Evolutionary conservation across 2,113 vertebrate genomes (phyloP), one percentile per base, ranked within the genome.

Genomic region (Dolichotis patagonum): DNA sequence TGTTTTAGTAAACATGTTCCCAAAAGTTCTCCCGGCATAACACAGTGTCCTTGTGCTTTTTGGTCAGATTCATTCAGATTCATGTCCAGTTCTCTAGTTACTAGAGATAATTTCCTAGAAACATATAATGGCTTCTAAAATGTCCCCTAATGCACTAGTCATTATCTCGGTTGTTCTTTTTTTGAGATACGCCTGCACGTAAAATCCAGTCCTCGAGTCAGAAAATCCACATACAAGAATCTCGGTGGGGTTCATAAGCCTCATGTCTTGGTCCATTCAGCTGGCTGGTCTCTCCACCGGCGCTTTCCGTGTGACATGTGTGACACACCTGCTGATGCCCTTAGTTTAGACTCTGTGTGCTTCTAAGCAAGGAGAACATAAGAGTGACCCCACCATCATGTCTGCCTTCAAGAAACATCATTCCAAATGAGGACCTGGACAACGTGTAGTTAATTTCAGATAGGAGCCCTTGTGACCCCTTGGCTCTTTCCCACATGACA

Each of bases 51-150:
- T 88, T 78, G 63, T 90, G 62, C 32, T 63, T 93, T 97, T 28
- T 49, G n/a, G 56, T 43, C 89, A 93, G 24, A 88, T 96, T 78
- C 78, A 30, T 80, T 91, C 52, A 88, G 28, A 85, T 91, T 96
- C 58, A 10, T 46, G 16, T 69, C 65, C 88, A 28, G 49, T 58
- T 86, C 78, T 91, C 52, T 65, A 65, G 16, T 89, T 83, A 65
- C 46, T 43, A 26, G 7, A 75, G 35, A 63, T 80, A 87, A 90
- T 94, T 92, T 96, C 65, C 71, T 65, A 93, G 63, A 82, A 97
- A 85, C 73, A 88, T 58, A 69, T 26, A 80, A 93, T 78, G 43
- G 65, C 7, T 69, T 71, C 52, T 82, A 93, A 88, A 93, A 65
- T 58, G 28, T 71, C 87, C 19, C 41, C 19, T 88, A 89, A 83